Conservation (phyloP, 92 coral and sea anemone species). For the Porites rus region DNA sequence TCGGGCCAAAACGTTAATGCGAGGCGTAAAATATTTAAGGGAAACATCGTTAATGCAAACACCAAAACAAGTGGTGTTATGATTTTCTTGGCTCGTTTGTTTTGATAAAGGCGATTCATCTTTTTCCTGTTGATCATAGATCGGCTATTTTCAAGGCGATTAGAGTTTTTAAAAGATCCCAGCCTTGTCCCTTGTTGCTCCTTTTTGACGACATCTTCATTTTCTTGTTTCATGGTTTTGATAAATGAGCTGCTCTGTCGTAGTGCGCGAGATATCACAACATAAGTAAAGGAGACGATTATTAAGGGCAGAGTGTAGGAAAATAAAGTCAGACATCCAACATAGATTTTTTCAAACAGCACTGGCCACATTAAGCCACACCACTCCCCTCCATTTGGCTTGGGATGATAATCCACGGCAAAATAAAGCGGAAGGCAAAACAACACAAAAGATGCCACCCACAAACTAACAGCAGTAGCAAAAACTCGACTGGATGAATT, state of each 20-base stretch:
- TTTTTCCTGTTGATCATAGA: neutral
- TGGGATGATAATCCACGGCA: slow-evolving; percentile 13
- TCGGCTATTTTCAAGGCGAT: too few relatives aligned
- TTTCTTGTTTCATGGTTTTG: neutral
- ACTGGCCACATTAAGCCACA: slow-evolving; percentile 8
- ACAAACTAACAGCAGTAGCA: neutral
- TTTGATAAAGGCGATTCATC: slow-evolving; percentile 22
- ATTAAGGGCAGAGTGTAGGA: slow-evolving; percentile 18
- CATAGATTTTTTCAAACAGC: neutral
- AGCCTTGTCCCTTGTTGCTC: neutral
- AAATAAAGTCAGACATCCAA: slow-evolving; percentile 6
- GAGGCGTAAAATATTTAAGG: slow-evolving; percentile 14
- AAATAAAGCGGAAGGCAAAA: slow-evolving; percentile 27
- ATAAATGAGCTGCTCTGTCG: neutral
- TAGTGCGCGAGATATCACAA: slow-evolving; percentile 4
- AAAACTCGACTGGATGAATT: neutral
- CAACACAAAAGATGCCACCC: slow-evolving; percentile 20
- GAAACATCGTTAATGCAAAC: slow-evolving; percentile 46
- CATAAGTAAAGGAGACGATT: slow-evolving; percentile 13
- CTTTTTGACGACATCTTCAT: neutral
- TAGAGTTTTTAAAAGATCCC: too few relatives aligned
- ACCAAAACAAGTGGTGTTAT: slow-evolving; percentile 38
- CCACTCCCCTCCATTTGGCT: neutral
- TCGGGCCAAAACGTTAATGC: slow-evolving; percentile 3
- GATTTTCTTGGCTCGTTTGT: slow-evolving; percentile 43